Percentiles rank a stretch among this genome's conserved stretches.
Conservation (phyloP, 2,888 invertebrate genomes). For the Branchipolynoe longqiensis region DNA sequence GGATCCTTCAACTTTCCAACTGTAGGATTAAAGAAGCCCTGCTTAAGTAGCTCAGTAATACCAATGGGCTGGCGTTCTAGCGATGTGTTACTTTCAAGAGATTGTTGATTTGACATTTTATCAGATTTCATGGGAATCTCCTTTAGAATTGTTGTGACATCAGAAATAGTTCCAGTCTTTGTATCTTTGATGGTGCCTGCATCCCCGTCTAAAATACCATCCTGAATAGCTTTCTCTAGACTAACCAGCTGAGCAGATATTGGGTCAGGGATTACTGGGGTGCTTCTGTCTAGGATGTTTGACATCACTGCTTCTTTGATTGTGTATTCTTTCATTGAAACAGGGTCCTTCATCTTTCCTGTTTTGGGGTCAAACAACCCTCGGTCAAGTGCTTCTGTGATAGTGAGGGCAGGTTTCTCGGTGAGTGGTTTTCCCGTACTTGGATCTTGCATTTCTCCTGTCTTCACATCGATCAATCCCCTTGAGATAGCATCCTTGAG, state of each 20-base stretch:
- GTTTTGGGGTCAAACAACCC: background rate
- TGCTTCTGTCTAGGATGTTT: slow-evolving; percentile 86
- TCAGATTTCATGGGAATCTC: background rate
- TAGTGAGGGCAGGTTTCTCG: background rate
- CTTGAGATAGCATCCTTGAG: slow-evolving; percentile 81
- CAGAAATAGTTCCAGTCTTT: background rate
- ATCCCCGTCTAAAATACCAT: slow-evolving; percentile 9
- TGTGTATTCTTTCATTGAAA: background rate
- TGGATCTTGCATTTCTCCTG: background rate
- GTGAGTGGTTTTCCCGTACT: background rate
- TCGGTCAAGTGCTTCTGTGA: background rate
- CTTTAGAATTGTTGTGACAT: background rate
- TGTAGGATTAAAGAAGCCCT: background rate
- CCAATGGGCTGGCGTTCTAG: background rate
- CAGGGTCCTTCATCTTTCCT: slow-evolving; percentile 3
- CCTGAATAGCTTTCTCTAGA: slow-evolving; percentile 92
- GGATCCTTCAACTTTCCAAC: slow-evolving; percentile 16
- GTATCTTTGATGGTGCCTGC: slow-evolving; percentile 46
- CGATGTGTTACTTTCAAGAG: background rate
- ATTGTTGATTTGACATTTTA: background rate
- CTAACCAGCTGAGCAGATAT: slow-evolving; percentile 86
- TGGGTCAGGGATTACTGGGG: slow-evolving; percentile 83
- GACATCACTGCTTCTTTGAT: slow-evolving; percentile 83
- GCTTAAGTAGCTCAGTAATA: background rate
- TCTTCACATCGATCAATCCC: slow-evolving; percentile 79